Evolutionary conservation across 2,888 invertebrate genomes (phyloP), one percentile per base, ranked within the genome.

Genomic region (Elmis aenea): DNA sequence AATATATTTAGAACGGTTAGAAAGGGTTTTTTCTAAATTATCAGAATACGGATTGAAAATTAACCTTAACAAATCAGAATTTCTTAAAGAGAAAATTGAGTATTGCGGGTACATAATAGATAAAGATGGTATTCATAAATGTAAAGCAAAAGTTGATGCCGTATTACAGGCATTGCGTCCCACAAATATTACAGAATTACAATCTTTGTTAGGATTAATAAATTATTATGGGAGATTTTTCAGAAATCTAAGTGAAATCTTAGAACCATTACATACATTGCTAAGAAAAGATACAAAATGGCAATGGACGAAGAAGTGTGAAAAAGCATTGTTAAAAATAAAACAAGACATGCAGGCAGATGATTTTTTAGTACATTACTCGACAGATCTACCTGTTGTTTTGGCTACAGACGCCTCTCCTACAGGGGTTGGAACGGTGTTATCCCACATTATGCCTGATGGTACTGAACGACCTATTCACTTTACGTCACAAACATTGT

Each of bases 391-490:
- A 11, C 9, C 8, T 4, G 13, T 42, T 9, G 13, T 42, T 13
- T 23, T 47, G 10, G 44, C 45, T 16, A 45, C 45, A 2, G 42
- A 46, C 25, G 46, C 46, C 1, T 41, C 44, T 13, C 25, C 32
- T 16, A 38, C 31, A 3, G 45, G 29, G 3, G 5, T 29, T 9
- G 44, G 46, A 6, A 45, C 47, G 5, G 42, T 47, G 3, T 12
- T 45, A 10, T 42, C 39, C 6, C 39, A 45, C 16, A 13, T 12
- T 10, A 24, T 40, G 5, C 46, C 38, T 5, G 29, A 29, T 21
- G 29, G 29, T 4, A 3, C 14, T 14, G 26, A 41, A 41, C 26
- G 34, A 32, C 23, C 30, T 24, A 27, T 26, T 30, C 21, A 18
- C 18, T 12, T 21, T 23, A 11, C 21, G 5, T 10, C 6, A 5